These are phyloP conservation scores for Apeira syringaria DNA, from an alignment of 2,888 invertebrate genomes.

Conservation along the genomic window DNA sequence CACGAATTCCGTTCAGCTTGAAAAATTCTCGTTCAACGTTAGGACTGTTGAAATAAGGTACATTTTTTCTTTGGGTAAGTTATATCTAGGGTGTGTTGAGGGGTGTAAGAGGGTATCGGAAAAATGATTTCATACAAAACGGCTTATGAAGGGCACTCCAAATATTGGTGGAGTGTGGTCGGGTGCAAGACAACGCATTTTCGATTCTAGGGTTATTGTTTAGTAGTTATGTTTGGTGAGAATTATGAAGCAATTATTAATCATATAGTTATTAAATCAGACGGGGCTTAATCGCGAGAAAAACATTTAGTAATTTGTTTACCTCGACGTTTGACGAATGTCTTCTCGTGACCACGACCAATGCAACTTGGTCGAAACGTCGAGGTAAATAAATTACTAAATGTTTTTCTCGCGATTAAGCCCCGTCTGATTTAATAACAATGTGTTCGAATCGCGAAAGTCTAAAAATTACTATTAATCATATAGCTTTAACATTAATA, in stretches of 20 bases:
- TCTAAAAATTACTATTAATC: too few species aligned
- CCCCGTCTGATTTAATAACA: too few species aligned
- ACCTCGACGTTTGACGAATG: too few species aligned
- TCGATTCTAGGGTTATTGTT: conserved; percentile 47
- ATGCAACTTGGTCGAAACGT: too few species aligned
- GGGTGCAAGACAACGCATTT: conserved; percentile 47
- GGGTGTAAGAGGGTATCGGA: conserved; percentile 70
- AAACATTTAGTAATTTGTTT: too few species aligned
- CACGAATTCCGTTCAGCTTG: conserved; percentile 20
- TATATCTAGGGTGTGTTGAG: conserved; percentile 29
- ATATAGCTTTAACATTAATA: too few species aligned
- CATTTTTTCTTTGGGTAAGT: conserved; percentile 10
- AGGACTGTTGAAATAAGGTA: conserved; percentile 26
- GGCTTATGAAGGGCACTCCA: conserved; percentile 56
- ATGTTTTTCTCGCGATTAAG: too few species aligned
- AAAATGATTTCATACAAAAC: conserved; percentile 68
- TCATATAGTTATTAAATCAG: too few species aligned
- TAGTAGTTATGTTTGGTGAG: conserved; percentile 38
- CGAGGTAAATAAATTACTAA: too few species aligned
- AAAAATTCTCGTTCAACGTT: conserved; percentile 25
- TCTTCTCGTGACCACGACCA: too few species aligned
- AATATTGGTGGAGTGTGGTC: conserved; percentile 54
- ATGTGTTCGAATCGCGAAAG: too few species aligned
- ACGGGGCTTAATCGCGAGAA: too few species aligned
- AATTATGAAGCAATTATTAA: conserved; percentile 20